Evolutionary conservation across 2,888 invertebrate genomes (phyloP).

Genomic region (Drosophila infuscata): DNA sequence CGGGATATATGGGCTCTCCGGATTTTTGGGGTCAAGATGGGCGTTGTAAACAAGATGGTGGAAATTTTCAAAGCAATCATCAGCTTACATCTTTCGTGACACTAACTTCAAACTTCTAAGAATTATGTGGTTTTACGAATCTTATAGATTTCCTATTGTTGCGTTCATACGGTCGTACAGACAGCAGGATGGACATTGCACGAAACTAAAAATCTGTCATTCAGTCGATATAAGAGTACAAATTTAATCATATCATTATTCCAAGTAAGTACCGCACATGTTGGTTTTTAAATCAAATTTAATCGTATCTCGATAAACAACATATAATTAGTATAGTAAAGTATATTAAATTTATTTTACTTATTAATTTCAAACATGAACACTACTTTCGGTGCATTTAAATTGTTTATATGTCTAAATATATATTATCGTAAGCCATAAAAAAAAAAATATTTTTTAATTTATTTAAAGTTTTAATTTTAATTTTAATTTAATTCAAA

Average conservation of each 20-base stretch:
- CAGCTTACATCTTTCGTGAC: neutral
- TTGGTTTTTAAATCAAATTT: neutral
- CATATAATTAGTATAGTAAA: neutral
- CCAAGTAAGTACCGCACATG: neutral
- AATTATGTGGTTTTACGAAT: neutral
- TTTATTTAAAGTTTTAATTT: no score
- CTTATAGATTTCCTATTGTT: neutral
- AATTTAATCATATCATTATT: neutral
- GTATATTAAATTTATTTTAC: neutral
- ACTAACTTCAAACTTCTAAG: neutral
- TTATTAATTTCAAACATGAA: neutral
- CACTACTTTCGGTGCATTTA: neutral
- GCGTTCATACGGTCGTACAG: neutral
- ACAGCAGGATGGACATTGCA: neutral
- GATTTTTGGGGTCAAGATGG: neutral
- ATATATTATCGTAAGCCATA: constrained; percentile 19
- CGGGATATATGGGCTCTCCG: neutral
- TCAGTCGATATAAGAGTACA: neutral
- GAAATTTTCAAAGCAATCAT: no score
- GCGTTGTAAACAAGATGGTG: neutral
- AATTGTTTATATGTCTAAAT: neutral
- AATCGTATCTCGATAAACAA: neutral
- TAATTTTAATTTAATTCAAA: no score
- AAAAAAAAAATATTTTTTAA: no score
- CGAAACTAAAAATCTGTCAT: neutral